phyloP scores from a whole-genome alignment of 2,888 invertebrate species.

The Xylophagus ater region DNA sequence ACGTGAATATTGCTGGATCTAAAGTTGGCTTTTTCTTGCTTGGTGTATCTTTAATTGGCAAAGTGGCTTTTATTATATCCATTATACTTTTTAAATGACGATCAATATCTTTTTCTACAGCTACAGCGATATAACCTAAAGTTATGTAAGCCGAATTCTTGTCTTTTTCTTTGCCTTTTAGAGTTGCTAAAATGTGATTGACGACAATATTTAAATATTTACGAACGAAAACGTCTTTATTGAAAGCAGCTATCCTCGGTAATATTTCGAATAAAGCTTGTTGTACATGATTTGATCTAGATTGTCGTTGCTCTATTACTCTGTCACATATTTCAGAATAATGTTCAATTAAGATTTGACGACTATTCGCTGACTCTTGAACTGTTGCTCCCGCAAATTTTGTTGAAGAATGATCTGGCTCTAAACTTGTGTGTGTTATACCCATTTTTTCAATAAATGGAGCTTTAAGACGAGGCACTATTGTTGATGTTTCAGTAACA shows the following conservation, averaged over 20 bases:
- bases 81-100: constrained; percentile 73
- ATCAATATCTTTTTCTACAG: constrained; percentile 71
- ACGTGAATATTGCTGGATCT: constrained; percentile 87
- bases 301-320: constrained; percentile 66
- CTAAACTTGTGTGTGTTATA: constrained; percentile 27
- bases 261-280: constrained; percentile 75
- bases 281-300: constrained; percentile 71
- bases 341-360: constrained; percentile 68
- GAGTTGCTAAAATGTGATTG: constrained; percentile 60
- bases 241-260: constrained; percentile 89
- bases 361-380: constrained; percentile 80
- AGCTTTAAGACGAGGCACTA: constrained; percentile 40
- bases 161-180: constrained; percentile 75
- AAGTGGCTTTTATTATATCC: constrained; percentile 63
- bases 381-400: constrained; percentile 41
- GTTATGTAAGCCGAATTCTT: constrained; percentile 80
- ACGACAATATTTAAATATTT: constrained; percentile 66
- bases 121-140: constrained; percentile 81
- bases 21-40: constrained; percentile 61
- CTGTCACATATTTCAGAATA: constrained; percentile 67
- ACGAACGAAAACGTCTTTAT: constrained; percentile 65
- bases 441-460: constrained; percentile 38
- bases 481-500: constrained; percentile 24
- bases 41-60: constrained; percentile 67
- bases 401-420: constrained; percentile 27